Conservation (phyloP, 2,113 vertebrate genomes). For the Anthoscopus minutus region DNA sequence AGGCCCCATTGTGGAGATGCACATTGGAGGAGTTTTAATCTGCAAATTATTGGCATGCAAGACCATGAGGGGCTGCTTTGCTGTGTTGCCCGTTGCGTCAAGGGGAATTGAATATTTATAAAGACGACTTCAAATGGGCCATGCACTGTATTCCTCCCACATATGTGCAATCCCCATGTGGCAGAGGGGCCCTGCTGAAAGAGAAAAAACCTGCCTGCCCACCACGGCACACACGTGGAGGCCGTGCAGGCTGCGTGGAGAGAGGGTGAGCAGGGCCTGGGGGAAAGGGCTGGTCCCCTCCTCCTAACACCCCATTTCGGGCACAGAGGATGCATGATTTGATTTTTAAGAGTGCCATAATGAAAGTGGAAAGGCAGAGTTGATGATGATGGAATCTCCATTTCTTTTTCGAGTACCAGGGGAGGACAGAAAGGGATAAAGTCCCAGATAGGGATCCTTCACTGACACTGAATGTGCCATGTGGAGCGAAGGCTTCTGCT, state of each 20-base stretch:
- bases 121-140: constrained; percentile 36
- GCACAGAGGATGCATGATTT: neutral
- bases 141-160: neutral
- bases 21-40: constrained; percentile 36
- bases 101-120: constrained; percentile 51
- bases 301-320: neutral
- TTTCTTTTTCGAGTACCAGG: neutral
- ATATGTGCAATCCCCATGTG: neutral
- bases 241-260: neutral
- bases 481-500: constrained; percentile 11
- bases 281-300: neutral
- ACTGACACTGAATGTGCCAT: constrained; percentile 7
- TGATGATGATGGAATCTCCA: neutral
- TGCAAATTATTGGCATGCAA: constrained; percentile 50
- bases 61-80: constrained; percentile 27
- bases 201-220: neutral
- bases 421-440: constrained; percentile 18
- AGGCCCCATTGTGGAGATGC: constrained; percentile 25
- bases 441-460: neutral
- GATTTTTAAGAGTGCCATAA: neutral
- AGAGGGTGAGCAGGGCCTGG: neutral
- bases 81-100: neutral
- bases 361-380: neutral
- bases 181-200: neutral
- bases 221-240: neutral